Base-by-base conservation (phyloP, 2,797 vertebrate genomes). In the Hippoglossus hippoglossus region DNA sequence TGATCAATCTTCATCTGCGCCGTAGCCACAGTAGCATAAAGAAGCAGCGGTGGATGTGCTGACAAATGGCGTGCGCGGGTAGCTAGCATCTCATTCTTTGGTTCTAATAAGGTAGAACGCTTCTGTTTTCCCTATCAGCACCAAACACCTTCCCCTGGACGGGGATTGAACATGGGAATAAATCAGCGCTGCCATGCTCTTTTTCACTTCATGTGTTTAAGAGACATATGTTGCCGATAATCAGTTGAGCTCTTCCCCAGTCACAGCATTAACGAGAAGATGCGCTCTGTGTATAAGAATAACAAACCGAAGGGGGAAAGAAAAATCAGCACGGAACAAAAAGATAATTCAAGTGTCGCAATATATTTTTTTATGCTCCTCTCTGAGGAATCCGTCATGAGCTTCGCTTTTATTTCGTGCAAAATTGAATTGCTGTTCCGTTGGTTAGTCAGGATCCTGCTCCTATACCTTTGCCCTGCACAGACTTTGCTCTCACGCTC, bases 1-100 rank as follows among this genome's bases (percentile, higher is more conserved):
- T 92, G 84, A 93, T 93, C 91, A 91, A 94, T 94, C 91, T 93
- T 92, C 90, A 92, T 93, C 92, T 91, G 87, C 73, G 80, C 84
- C 63, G 63, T 73, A 60, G 75, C 81, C 85, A 86, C 80, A 68
- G 77, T 71, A 58, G 79, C 89, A 77, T 88, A 65, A 81, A 89
- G 85, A 77, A 56, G 73, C 83, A 49, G 81, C 34, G 77, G 83
- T 69, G 70, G 71, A 86, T 85, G 82, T 71, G 88, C 75, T 89
- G 85, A 92, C 87, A 80, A 89, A 92, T 86, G 65, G 77, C 71
- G 63, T 19, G 59, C 64, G 71, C 60, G 55, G 67, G 73, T 77
- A 53, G 62, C 77, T 73, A 73, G 83, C 75, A 50, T 79, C 75
- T 87, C 64, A 70, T 79, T 78, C 73, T 72, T 74, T 50, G 77